Percentiles rank a stretch among this genome's conserved stretches.
These are phyloP conservation scores for Prolemur simus DNA, from an alignment of 2,113 vertebrate genomes.

Conservation along the genomic window DNA sequence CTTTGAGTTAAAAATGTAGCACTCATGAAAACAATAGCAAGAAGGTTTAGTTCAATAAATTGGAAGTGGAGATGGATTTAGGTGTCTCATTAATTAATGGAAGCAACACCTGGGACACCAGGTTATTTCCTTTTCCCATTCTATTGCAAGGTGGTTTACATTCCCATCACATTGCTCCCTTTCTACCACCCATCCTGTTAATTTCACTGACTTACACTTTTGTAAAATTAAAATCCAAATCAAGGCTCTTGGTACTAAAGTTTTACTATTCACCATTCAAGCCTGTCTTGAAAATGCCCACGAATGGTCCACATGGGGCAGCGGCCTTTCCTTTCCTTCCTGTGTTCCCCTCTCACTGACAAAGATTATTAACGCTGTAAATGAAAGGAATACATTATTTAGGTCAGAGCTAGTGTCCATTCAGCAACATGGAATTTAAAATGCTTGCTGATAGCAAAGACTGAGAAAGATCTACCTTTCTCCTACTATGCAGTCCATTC, in stretches of 20 bases:
- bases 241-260: not conserved
- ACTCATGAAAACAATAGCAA: not conserved
- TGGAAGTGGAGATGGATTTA: not conserved
- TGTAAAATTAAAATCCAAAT: not conserved
- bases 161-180: not conserved
- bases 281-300: not conserved
- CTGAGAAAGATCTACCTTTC: not conserved
- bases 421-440: not conserved
- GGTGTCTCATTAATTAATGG: not conserved
- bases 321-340: not conserved
- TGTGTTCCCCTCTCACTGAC: too few species aligned
- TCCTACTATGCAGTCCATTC: not conserved
- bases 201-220: not conserved
- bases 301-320: fast-evolving
- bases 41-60: not conserved
- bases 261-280: not conserved
- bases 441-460: not conserved
- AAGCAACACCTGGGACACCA: not conserved
- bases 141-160: not conserved
- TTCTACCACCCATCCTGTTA: not conserved
- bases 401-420: not conserved
- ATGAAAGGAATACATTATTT: not conserved
- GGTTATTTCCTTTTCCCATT: not conserved
- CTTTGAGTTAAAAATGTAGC: not conserved
- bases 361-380: not conserved